phyloP scores from a whole-genome alignment of 1,140 invertebrate species.

The Periplaneta americana region DNA sequence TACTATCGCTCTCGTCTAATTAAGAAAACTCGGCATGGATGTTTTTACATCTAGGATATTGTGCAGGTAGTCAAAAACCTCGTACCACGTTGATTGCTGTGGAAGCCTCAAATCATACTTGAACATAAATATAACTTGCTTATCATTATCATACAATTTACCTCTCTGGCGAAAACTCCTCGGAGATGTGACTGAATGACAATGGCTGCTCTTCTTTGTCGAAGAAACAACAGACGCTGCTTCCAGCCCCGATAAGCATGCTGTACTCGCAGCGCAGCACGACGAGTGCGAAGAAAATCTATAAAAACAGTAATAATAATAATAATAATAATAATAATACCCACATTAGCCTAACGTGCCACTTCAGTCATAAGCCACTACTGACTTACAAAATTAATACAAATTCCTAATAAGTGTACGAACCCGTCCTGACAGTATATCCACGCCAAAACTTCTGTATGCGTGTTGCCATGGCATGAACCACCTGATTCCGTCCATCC shows the following conservation, averaged over 20 bases:
- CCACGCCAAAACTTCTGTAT: slow-evolving; percentile 76
- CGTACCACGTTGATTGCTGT: too few species aligned
- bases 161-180: slow-evolving; percentile 84
- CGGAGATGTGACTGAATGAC: slow-evolving; percentile 85
- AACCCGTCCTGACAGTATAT: slow-evolving; percentile 56
- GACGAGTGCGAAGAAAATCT: slow-evolving; percentile 62
- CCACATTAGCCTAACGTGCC: too few species aligned
- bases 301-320: slow-evolving; percentile 3
- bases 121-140: too few species aligned
- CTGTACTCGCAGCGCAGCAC: slow-evolving; percentile 75
- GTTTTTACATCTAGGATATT: too few species aligned
- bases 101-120: too few species aligned
- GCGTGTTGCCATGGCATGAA: slow-evolving; percentile 62
- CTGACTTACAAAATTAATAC: not conserved
- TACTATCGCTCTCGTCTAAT: too few species aligned
- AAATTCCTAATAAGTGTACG: not conserved
- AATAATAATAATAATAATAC: too few species aligned
- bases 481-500: slow-evolving; percentile 62
- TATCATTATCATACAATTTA: too few species aligned
- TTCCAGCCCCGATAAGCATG: slow-evolving; percentile 84
- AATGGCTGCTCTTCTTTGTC: slow-evolving; percentile 76
- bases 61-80: too few species aligned
- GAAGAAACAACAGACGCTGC: slow-evolving; percentile 73
- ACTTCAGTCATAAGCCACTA: not conserved
- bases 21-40: too few species aligned